Conservation (phyloP, 2,888 invertebrate species). For the Cantharis lateralis region DNA sequence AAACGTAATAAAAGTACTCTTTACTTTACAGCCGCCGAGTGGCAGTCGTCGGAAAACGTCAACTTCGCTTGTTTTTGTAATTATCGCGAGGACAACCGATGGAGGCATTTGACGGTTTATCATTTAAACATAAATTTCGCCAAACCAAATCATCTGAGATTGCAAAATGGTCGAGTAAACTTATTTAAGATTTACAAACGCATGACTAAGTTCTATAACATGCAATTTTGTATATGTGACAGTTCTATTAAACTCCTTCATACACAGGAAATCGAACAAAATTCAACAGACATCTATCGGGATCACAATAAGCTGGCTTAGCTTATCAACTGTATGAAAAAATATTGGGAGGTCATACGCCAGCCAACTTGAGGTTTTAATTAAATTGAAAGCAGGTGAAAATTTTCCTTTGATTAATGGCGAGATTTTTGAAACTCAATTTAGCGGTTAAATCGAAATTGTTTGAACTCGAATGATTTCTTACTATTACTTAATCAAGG, state of each 20-base stretch:
- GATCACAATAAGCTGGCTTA: not conserved
- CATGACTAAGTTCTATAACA: conserved; percentile 1
- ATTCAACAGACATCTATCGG: not conserved
- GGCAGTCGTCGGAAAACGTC: too few relatives aligned
- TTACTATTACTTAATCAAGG: not conserved
- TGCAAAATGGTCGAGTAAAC: not conserved
- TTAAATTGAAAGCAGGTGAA: not conserved
- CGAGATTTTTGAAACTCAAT: not conserved
- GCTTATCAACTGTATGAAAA: not conserved
- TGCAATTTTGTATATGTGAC: conserved; percentile 1
- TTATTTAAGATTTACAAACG: conserved; percentile 1
- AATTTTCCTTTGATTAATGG: not conserved
- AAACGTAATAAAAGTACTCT: too few relatives aligned
- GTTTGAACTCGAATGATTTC: not conserved
- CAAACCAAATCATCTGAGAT: not conserved
- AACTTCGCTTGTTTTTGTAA: too few relatives aligned
- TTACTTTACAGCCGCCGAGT: too few relatives aligned
- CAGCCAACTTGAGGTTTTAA: not conserved
- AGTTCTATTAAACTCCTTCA: conserved; percentile 3
- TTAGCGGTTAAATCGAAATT: not conserved
- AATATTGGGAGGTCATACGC: not conserved
- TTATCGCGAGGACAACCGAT: not conserved
- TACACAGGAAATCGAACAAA: not conserved
- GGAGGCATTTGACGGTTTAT: not conserved
- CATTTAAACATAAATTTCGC: not conserved